Evolutionary conservation across 1,140 invertebrate species (phyloP).

Genomic region (Copidosoma floridanum): DNA sequence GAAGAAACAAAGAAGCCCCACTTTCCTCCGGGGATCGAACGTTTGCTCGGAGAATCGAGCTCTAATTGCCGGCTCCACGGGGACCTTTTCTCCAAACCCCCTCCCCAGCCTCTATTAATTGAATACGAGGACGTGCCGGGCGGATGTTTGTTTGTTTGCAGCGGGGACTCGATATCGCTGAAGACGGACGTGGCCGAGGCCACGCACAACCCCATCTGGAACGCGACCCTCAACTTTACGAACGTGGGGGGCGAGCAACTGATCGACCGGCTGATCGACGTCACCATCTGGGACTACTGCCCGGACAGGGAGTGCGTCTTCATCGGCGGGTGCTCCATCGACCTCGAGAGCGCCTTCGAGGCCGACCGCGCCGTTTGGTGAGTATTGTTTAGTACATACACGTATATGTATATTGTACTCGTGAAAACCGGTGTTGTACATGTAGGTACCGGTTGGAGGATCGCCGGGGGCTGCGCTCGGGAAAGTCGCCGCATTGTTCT

Average conservation of each 20-base stretch:
- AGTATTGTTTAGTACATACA: slow-evolving; percentile 18
- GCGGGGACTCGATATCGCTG: slow-evolving; percentile 68
- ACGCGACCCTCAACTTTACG: slow-evolving; percentile 80
- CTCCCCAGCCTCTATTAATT: too few species aligned
- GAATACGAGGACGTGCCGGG: too few species aligned
- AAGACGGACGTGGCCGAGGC: slow-evolving; percentile 80
- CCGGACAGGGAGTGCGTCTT: slow-evolving; percentile 79
- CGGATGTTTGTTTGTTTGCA: slow-evolving; percentile 42
- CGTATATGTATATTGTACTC: too few species aligned
- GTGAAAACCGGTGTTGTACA: neutral
- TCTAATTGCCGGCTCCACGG: too few species aligned
- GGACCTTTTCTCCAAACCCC: too few species aligned
- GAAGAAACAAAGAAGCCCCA: too few species aligned
- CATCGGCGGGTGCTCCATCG: slow-evolving; percentile 79
- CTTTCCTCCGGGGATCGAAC: too few species aligned
- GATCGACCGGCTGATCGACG: slow-evolving; percentile 76
- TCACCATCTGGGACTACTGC: slow-evolving; percentile 83
- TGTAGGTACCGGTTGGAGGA: slow-evolving; percentile 75
- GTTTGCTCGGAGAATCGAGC: too few species aligned
- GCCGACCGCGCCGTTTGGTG: slow-evolving; percentile 81
- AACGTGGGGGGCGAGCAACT: slow-evolving; percentile 74
- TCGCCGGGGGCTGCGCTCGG: slow-evolving; percentile 64
- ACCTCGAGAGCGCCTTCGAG: slow-evolving; percentile 77
- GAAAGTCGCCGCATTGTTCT: slow-evolving; percentile 72
- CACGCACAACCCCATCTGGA: slow-evolving; percentile 85